These are phyloP conservation scores for Penaeus chinensis DNA, from an alignment of 1,140 invertebrate genomes.

Conservation along the genomic window DNA sequence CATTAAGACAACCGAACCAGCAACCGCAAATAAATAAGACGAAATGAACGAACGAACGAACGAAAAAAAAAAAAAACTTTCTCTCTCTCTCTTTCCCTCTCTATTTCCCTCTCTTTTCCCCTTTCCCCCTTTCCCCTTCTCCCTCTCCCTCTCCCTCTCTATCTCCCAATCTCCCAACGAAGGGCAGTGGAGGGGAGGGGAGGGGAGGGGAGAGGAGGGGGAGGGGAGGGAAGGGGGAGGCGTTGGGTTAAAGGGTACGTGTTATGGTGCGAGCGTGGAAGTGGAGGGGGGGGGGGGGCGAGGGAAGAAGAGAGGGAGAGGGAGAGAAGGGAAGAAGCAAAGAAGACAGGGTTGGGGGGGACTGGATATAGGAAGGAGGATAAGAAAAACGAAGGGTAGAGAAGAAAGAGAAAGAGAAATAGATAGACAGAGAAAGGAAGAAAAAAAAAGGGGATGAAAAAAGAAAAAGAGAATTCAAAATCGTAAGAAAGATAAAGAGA, in stretches of 20 bases:
- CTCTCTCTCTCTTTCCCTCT: neutral
- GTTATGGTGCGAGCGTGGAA: too few species aligned
- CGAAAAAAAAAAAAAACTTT: too few species aligned
- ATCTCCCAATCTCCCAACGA: neutral
- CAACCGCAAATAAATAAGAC: too few species aligned
- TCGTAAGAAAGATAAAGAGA: neutral
- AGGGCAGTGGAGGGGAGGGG: neutral
- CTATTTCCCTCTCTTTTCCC: neutral
- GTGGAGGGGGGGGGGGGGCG: neutral
- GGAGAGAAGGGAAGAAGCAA: neutral
- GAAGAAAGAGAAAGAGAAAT: too few species aligned
- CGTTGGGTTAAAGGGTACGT: neutral
- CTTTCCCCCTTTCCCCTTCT: neutral
- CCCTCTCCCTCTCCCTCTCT: neutral
- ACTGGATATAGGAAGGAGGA: too few species aligned
- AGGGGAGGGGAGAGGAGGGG: neutral
- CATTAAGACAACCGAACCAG: too few species aligned
- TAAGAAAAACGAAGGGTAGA: too few species aligned
- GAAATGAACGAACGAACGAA: too few species aligned
- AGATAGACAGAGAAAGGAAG: neutral
- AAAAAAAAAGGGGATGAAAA: neutral
- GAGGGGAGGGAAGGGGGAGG: neutral
- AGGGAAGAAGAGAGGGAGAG: neutral
- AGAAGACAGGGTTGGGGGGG: neutral
- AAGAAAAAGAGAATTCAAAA: neutral